A percentile compares a stretch with the other conserved stretches of the same genome.
Evolutionary conservation across 2,113 vertebrate genomes (phyloP).

Genomic region (Ophiodon elongatus): DNA sequence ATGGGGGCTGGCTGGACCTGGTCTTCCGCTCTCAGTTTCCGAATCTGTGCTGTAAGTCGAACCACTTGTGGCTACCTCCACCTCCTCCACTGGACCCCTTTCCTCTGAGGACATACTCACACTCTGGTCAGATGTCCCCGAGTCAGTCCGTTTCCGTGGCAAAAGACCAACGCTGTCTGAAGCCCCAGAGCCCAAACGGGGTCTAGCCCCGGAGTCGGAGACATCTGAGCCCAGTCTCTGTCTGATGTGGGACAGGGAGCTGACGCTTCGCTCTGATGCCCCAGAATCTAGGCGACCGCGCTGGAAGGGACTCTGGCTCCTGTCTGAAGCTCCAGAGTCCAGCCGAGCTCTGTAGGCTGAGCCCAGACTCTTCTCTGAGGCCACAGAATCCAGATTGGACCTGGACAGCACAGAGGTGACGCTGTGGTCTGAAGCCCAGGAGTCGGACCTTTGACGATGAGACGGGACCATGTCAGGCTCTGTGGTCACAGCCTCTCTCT

Average conservation of each 20-base stretch:
- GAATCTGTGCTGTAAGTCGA: conserved; percentile 72
- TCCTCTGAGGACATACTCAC: conserved; percentile 61
- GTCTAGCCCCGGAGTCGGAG: conserved; percentile 62
- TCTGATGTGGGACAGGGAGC: conserved; percentile 58
- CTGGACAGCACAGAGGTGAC: conserved; percentile 50
- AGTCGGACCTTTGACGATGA: conserved; percentile 73
- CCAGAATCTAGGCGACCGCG: conserved; percentile 70
- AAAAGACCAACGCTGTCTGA: conserved; percentile 53
- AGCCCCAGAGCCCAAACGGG: conserved; percentile 57
- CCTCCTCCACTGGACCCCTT: conserved; percentile 47
- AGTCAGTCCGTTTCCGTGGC: conserved; percentile 69
- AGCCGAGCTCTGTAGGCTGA: conserved; percentile 63
- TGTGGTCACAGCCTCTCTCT: conserved; percentile 65
- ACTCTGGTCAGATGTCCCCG: conserved; percentile 62
- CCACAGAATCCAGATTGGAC: conserved; percentile 63
- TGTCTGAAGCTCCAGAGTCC: conserved; percentile 79
- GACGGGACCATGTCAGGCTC: conserved; percentile 72
- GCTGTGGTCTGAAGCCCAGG: conserved; percentile 71
- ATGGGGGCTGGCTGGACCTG: conserved; percentile 21
- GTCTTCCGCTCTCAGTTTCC: conserved; percentile 43
- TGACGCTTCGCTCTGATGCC: conserved; percentile 66
- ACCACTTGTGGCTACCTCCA: conserved; percentile 35
- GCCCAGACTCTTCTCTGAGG: conserved; percentile 60
- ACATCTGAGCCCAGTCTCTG: conserved; percentile 75
- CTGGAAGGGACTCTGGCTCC: conserved; percentile 69